phyloP scores from a whole-genome alignment of 2,888 invertebrate species.

The Adelphocoris suturalis region DNA sequence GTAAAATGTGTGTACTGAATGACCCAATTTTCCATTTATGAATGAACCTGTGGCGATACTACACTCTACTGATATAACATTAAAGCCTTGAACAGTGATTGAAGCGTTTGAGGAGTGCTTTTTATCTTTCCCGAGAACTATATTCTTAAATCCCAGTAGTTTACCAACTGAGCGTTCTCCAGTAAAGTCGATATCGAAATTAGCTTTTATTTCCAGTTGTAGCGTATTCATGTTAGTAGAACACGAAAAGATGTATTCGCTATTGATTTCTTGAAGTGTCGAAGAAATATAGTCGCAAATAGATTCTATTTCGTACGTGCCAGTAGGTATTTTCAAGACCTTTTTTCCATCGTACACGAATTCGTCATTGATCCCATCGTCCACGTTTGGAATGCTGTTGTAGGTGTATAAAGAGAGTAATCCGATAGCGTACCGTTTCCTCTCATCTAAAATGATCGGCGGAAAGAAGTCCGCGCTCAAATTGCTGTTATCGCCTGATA shows the following conservation, averaged over 20 bases:
- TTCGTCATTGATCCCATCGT: conserved; percentile 74
- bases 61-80: conserved; percentile 76
- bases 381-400: conserved; percentile 73
- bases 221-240: conserved; percentile 77
- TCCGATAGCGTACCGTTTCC: neutral
- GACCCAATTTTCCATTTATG: conserved; percentile 76
- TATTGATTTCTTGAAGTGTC: conserved; percentile 52
- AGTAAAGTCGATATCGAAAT: conserved; percentile 72
- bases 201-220: conserved; percentile 73
- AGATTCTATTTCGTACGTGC: conserved; percentile 77
- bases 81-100: conserved; percentile 77
- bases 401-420: neutral
- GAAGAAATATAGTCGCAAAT: conserved; percentile 72
- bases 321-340: conserved; percentile 76
- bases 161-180: conserved; percentile 74
- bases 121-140: conserved; percentile 70
- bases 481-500: neutral
- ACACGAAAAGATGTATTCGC: conserved; percentile 16
- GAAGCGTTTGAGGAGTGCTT: conserved; percentile 77
- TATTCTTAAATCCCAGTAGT: conserved; percentile 76
- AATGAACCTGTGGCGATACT: conserved; percentile 77
- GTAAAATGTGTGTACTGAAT: conserved; percentile 78
- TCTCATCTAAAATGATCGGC: neutral
- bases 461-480: conserved; percentile 14
- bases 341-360: conserved; percentile 77